Conservation (phyloP, 2,113 vertebrate genomes). For the Chiloscyllium plagiosum region DNA sequence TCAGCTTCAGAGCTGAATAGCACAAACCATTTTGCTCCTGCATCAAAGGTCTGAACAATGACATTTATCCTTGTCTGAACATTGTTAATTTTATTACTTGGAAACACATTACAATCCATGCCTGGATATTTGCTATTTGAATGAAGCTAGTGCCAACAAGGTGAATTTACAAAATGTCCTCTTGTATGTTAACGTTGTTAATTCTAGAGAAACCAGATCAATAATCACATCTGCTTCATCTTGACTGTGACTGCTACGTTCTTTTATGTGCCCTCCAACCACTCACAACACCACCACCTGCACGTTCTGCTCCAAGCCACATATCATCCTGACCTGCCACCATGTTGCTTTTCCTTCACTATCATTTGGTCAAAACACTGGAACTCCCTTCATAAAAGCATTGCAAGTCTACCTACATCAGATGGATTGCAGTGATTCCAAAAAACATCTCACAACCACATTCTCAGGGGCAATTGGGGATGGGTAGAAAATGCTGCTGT, state of each 20-base stretch:
- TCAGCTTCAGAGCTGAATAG: background rate
- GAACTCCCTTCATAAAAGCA: no score
- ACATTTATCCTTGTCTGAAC: no score
- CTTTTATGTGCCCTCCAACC: background rate
- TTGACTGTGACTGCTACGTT: background rate
- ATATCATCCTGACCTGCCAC: no score
- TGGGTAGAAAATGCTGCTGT: no score
- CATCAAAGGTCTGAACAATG: background rate
- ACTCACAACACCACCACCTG: no score
- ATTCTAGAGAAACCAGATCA: background rate
- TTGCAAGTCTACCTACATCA: no score
- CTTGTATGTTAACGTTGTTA: background rate
- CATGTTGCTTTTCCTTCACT: no score
- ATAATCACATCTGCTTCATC: background rate
- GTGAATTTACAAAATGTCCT: background rate
- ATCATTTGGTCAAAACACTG: no score
- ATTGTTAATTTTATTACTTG: background rate
- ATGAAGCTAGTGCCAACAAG: background rate
- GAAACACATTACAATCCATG: background rate
- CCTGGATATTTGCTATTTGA: background rate
- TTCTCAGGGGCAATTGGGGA: no score
- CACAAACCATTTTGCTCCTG: background rate
- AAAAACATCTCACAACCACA: no score
- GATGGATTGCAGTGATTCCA: no score
- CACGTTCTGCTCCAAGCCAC: no score